Conservation (phyloP, 2,797 vertebrate genomes). For the Fistularia commersonii region DNA sequence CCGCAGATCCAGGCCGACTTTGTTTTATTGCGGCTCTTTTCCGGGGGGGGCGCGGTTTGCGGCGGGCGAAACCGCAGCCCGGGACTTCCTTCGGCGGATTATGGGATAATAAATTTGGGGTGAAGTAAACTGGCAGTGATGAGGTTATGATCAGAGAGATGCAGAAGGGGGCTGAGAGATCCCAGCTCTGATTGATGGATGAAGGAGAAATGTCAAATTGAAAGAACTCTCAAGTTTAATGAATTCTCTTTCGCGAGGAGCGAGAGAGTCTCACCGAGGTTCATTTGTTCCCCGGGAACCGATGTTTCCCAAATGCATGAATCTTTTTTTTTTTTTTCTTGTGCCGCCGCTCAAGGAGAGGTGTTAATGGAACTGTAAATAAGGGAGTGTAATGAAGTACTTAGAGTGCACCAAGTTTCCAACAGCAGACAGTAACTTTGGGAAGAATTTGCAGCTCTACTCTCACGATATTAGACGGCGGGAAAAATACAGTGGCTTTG, state of each 20-base stretch:
- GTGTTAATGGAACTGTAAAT: slow-evolving; percentile 30
- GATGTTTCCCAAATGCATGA: too few species aligned
- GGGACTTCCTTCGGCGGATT: slow-evolving; percentile 31
- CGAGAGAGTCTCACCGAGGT: too few species aligned
- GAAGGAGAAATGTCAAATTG: neutral
- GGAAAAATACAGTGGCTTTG: slow-evolving; percentile 49
- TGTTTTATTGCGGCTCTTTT: slow-evolving; percentile 25
- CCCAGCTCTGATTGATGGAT: slow-evolving; percentile 6
- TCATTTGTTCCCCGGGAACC: too few species aligned
- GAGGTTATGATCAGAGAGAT: slow-evolving; percentile 20
- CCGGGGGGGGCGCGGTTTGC: slow-evolving; percentile 35
- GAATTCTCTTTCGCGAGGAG: too few species aligned
- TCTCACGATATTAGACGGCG: slow-evolving; percentile 32
- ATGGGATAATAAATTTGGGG: slow-evolving; percentile 38
- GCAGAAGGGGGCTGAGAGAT: neutral
- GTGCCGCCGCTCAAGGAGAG: slow-evolving; percentile 11
- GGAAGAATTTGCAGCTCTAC: slow-evolving; percentile 21
- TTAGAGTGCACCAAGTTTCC: slow-evolving; percentile 18
- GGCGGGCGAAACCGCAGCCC: slow-evolving; percentile 22
- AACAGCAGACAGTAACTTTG: slow-evolving; percentile 31
- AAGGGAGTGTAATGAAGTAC: slow-evolving; percentile 35
- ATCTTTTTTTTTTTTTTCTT: too few species aligned
- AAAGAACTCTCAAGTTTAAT: too few species aligned
- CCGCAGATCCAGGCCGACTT: slow-evolving; percentile 18
- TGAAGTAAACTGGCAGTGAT: slow-evolving; percentile 21